phyloP scores from a whole-genome alignment of 2,797 vertebrate genomes.

The Periophthalmus magnuspinnatus region DNA sequence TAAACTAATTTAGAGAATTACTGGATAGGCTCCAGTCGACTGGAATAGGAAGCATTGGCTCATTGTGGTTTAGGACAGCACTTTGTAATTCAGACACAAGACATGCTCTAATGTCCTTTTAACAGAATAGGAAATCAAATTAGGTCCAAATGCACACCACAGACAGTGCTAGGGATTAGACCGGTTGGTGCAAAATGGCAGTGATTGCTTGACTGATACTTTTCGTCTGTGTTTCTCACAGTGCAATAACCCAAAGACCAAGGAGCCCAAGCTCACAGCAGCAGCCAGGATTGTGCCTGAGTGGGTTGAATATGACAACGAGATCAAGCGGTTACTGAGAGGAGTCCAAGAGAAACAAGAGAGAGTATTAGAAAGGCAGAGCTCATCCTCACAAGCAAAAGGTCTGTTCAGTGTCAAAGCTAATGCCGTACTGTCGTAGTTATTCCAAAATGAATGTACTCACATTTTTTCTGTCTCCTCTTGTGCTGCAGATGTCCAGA shows the following conservation, averaged over 20 bases:
- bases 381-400: slow-evolving; percentile 43
- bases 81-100: slow-evolving; percentile 62
- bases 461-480: slow-evolving; percentile 15
- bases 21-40: slow-evolving; percentile 50
- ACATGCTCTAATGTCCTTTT: slow-evolving; percentile 66
- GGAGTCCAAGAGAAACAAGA: slow-evolving; percentile 66
- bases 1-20: slow-evolving; percentile 69
- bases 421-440: not conserved
- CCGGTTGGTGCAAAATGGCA: slow-evolving; percentile 47
- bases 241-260: slow-evolving; percentile 99
- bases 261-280: slow-evolving; percentile 93
- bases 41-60: slow-evolving; percentile 58
- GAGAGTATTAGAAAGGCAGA: slow-evolving; percentile 16
- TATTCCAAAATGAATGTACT: not conserved
- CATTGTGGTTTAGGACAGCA: slow-evolving; percentile 54
- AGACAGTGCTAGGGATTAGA: slow-evolving; percentile 47
- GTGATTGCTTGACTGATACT: slow-evolving; percentile 36
- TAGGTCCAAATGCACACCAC: slow-evolving; percentile 50
- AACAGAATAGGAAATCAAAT: slow-evolving; percentile 73
- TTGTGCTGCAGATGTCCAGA: slow-evolving; percentile 70
- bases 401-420: not conserved
- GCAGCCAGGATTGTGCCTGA: slow-evolving; percentile 92
- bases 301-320: slow-evolving; percentile 88
- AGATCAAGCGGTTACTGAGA: slow-evolving; percentile 84
- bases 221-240: slow-evolving; percentile 59